These are phyloP conservation scores for Sphaerophoria rueppellii DNA, from an alignment of 2,888 invertebrate genomes.

Conservation along the genomic window DNA sequence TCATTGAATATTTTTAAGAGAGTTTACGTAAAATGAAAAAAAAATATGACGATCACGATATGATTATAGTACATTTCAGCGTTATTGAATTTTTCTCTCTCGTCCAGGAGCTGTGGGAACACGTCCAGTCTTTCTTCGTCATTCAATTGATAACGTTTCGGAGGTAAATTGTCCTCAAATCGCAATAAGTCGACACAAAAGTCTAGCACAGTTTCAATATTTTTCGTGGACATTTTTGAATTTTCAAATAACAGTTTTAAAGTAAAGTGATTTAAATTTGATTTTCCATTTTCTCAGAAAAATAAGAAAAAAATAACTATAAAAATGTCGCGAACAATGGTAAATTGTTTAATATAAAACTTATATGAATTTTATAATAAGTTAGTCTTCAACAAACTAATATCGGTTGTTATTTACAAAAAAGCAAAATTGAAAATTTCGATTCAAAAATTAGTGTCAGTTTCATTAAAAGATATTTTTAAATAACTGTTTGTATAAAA, in stretches of 20 bases:
- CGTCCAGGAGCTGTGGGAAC: conserved; percentile 73
- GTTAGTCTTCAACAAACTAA: too few species aligned
- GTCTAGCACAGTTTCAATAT: too few species aligned
- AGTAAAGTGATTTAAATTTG: conserved; percentile 28
- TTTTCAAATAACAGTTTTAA: conserved; percentile 30
- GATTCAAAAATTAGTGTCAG: too few species aligned
- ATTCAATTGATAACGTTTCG: conserved; percentile 73
- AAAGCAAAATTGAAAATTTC: too few species aligned
- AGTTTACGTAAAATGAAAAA: conserved; percentile 70
- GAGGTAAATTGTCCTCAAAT: conserved; percentile 55
- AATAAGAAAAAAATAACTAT: conserved; percentile 27
- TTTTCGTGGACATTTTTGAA: conserved; percentile 15
- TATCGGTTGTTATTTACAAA: too few species aligned
- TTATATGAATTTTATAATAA: too few species aligned
- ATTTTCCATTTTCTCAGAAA: conserved; percentile 1
- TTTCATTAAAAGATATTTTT: too few species aligned
- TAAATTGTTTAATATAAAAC: conserved; percentile 30
- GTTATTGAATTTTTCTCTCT: conserved; percentile 71
- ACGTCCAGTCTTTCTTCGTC: conserved; percentile 73
- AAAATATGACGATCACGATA: conserved; percentile 62
- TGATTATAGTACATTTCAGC: conserved; percentile 70
- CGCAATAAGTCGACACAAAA: conserved; percentile 25
- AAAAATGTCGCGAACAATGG: conserved; percentile 69
- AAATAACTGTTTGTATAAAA: too few species aligned
- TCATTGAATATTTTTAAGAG: conserved; percentile 67